These are phyloP conservation scores for Scolopax rusticola DNA, from an alignment of 2,797 vertebrate genomes.

Conservation along the genomic window DNA sequence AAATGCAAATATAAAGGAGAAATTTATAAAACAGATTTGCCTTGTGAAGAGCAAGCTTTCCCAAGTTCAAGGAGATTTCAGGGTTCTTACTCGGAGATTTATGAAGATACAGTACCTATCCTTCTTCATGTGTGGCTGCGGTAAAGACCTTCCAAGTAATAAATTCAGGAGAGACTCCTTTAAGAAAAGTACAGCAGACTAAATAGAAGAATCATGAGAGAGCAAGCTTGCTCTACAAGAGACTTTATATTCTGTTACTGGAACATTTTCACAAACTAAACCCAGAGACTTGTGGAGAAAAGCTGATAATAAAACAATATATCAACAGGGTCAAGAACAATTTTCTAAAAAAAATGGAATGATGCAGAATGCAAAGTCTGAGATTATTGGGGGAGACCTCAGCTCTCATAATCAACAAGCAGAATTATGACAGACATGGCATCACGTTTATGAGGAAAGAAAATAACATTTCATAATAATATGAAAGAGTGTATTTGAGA, in stretches of 20 bases:
- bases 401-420: not conserved
- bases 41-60: not conserved
- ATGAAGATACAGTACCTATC: not conserved
- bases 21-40: not conserved
- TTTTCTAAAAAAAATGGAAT: not conserved
- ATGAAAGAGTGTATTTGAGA: not conserved
- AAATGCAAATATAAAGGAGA: not conserved
- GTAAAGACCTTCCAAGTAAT: not conserved
- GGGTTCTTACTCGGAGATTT: not conserved
- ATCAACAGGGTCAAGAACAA: not conserved
- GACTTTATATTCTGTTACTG: not conserved
- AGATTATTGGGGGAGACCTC: not conserved
- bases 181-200: not conserved
- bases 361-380: not conserved
- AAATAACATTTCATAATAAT: not conserved
- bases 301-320: not conserved
- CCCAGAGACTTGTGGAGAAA: not conserved
- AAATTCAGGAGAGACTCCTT: not conserved
- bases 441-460: not conserved
- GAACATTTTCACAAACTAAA: not conserved
- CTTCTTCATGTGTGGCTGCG: not conserved
- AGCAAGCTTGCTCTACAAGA: not conserved
- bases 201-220: not conserved
- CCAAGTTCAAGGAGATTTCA: not conserved
- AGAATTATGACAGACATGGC: not conserved